Percentiles rank a stretch among this genome's conserved stretches.
Conservation (phyloP, 2,797 vertebrate genomes). For the Premnoplex brunnescens region DNA sequence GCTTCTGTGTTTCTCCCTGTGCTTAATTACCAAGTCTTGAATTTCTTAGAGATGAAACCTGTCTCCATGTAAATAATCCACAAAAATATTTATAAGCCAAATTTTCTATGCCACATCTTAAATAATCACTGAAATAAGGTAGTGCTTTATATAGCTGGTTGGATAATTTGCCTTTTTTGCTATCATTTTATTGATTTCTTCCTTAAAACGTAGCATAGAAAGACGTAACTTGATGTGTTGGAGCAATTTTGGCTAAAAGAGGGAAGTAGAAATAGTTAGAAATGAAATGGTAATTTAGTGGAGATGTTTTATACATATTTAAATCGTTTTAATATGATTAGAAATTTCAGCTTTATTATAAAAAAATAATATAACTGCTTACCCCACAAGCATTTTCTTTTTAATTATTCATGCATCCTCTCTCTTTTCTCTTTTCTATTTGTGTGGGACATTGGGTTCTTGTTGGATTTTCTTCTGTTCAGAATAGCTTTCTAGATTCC, state of each 20-base stretch:
- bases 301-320: conserved; percentile 13
- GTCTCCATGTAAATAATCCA: conserved; percentile 69
- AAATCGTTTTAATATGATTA: conserved; percentile 30
- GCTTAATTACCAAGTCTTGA: neutral
- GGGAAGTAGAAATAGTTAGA: neutral
- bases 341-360: conserved; percentile 36
- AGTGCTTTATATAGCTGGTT: conserved; percentile 53
- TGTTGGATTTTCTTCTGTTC: conserved; percentile 39
- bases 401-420: conserved; percentile 57
- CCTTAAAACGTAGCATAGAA: conserved; percentile 30
- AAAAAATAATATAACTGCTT: conserved; percentile 37
- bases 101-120: conserved; percentile 66
- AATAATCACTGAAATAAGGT: conserved; percentile 58
- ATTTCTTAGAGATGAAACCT: conserved; percentile 54
- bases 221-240: conserved; percentile 10
- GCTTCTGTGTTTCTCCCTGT: neutral
- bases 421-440: conserved; percentile 17
- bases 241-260: conserved; percentile 1
- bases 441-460: conserved; percentile 28
- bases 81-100: conserved; percentile 51
- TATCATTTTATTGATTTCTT: conserved; percentile 65
- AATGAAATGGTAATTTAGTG: neutral
- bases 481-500: conserved; percentile 49
- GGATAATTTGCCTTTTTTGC: conserved; percentile 50
- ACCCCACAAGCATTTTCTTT: conserved; percentile 33